Evolutionary conservation across 2,113 vertebrate genomes (phyloP).

Genomic region (Neogale vison): DNA sequence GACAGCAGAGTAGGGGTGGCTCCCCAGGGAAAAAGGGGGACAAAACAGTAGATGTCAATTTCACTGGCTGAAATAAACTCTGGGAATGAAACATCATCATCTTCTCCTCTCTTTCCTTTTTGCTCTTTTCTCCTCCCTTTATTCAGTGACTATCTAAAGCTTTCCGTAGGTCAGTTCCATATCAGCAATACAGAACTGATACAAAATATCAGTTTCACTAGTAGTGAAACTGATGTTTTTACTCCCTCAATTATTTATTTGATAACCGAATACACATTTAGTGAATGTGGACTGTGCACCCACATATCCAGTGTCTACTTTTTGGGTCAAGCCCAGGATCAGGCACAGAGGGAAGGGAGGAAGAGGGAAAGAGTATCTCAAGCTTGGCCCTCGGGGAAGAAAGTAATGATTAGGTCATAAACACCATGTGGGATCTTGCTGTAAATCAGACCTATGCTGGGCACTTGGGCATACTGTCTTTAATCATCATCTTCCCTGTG

Average conservation of each 20-base stretch:
- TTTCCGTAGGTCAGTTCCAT: not conserved
- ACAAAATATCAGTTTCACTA: no score
- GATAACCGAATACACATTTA: not conserved
- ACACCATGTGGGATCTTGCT: not conserved
- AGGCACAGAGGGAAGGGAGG: not conserved
- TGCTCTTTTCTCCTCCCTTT: not conserved
- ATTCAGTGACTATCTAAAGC: no score
- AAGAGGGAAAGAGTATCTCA: not conserved
- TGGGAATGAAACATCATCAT: not conserved
- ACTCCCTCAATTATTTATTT: not conserved
- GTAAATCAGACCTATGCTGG: accelerated
- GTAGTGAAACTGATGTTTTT: not conserved
- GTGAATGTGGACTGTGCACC: not conserved
- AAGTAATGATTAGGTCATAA: accelerated
- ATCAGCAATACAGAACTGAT: not conserved
- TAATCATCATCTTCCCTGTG: accelerated
- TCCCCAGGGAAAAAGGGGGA: not conserved
- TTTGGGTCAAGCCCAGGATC: not conserved
- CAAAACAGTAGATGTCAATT: accelerated
- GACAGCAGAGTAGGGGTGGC: no score
- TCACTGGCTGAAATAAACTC: not conserved
- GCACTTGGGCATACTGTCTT: not conserved
- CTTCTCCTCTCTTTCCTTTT: not conserved
- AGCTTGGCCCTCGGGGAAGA: no score
- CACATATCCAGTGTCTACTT: no score